phyloP scores from a whole-genome alignment of 2,888 invertebrate species.

The Cheilosia vulpina region DNA sequence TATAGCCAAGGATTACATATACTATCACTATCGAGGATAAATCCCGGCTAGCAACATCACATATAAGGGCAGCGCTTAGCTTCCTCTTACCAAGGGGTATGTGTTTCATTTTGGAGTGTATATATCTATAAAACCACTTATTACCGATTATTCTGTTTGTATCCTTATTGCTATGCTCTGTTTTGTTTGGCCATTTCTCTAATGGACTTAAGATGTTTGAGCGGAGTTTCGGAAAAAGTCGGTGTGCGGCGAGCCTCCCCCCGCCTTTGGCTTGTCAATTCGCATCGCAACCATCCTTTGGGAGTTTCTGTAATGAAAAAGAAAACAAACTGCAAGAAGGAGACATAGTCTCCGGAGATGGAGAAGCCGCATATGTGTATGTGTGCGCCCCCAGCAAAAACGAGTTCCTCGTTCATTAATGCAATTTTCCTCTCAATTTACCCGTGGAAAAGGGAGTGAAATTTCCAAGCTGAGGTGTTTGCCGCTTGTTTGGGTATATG shows the following conservation, averaged over 20 bases:
- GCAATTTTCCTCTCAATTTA: slow-evolving; percentile 70
- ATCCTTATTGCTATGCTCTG: slow-evolving; percentile 16
- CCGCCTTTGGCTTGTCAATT: slow-evolving; percentile 4
- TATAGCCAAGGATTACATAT: slow-evolving; percentile 50
- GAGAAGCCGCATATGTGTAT: background rate
- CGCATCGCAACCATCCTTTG: slow-evolving; percentile 63
- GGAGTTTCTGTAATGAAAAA: slow-evolving; percentile 52
- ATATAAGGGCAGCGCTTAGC: slow-evolving; percentile 39
- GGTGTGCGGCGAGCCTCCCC: slow-evolving; percentile 46
- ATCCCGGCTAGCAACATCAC: slow-evolving; percentile 27
- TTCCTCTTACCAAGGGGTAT: slow-evolving; percentile 63
- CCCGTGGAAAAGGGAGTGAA: background rate
- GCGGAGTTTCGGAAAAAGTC: slow-evolving; percentile 20
- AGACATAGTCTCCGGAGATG: background rate
- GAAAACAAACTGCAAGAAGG: background rate
- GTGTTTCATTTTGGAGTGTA: slow-evolving; percentile 29
- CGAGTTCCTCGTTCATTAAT: slow-evolving; percentile 73
- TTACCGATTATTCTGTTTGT: slow-evolving; percentile 49
- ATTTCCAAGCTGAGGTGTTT: slow-evolving; percentile 25
- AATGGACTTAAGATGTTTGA: slow-evolving; percentile 74
- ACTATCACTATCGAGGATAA: background rate
- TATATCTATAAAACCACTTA: slow-evolving; percentile 62
- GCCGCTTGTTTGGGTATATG: slow-evolving; percentile 7
- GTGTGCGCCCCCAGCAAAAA: slow-evolving; percentile 28
- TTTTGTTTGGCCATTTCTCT: slow-evolving; percentile 43